These are phyloP conservation scores for Glaucomys volans DNA, from an alignment of 2,113 vertebrate species.

Conservation along the genomic window DNA sequence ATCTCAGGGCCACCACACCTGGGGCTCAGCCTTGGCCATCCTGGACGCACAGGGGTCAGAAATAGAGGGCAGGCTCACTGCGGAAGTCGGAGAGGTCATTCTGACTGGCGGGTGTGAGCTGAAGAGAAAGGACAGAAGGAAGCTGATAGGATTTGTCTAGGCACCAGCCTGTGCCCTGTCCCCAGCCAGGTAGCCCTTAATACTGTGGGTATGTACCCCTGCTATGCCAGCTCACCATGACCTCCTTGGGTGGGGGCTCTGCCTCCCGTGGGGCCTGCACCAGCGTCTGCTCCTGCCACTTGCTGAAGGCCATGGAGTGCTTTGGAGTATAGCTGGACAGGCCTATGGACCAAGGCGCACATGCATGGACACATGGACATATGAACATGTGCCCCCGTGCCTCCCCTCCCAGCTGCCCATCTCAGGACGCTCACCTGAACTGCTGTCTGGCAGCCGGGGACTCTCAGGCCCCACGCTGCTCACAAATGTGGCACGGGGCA, in stretches of 20 bases:
- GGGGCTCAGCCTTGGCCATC: neutral
- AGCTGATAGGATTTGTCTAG: rapidly evolving
- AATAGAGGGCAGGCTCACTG: constrained; percentile 97
- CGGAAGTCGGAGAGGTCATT: constrained; percentile 94
- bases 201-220: rapidly evolving
- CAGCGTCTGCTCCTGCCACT: constrained; percentile 94
- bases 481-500: constrained; percentile 89
- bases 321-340: constrained; percentile 96
- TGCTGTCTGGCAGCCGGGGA: constrained; percentile 80
- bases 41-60: constrained; percentile 86
- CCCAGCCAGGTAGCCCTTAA: neutral
- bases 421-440: constrained; percentile 88
- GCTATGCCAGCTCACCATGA: constrained; percentile 89
- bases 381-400: neutral
- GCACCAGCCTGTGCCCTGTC: rapidly evolving
- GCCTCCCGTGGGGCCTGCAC: constrained; percentile 81
- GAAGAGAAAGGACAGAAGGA: constrained; percentile 53
- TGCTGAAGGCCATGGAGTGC: constrained; percentile 92
- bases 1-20: neutral
- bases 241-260: constrained; percentile 85
- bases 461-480: constrained; percentile 68
- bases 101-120: constrained; percentile 96
- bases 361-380: rapidly evolving
- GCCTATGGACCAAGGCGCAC: constrained; percentile 83
- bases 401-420: neutral